Conservation (phyloP, 1,140 invertebrate genomes). For the Galleria mellonella region DNA sequence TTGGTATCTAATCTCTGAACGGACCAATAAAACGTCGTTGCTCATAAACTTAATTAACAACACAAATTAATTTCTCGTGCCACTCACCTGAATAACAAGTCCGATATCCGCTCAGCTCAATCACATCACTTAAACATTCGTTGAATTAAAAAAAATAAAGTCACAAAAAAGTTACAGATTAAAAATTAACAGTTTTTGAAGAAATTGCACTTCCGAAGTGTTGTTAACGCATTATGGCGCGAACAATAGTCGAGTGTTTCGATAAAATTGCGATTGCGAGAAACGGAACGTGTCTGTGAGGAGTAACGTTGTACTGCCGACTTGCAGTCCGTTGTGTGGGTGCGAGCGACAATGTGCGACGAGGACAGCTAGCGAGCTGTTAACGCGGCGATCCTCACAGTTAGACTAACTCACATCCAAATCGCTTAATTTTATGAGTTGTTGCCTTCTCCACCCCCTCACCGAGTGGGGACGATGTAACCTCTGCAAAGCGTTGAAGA, state of each 20-base stretch:
- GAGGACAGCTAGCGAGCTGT: constrained; percentile 41
- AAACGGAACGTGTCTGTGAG: constrained; percentile 13
- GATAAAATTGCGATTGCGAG: constrained; percentile 3
- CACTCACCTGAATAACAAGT: constrained; percentile 35
- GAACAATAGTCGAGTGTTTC: constrained; percentile 26
- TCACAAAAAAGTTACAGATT: constrained; percentile 25
- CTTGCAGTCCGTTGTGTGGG: constrained; percentile 17
- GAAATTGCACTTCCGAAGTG: constrained; percentile 30
- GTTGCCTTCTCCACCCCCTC: constrained; percentile 74
- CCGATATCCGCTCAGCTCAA: constrained; percentile 30
- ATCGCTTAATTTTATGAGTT: constrained; percentile 77
- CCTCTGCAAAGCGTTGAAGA: constrained; percentile 22
- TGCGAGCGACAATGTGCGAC: constrained; percentile 23
- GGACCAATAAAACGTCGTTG: constrained; percentile 18
- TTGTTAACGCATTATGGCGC: constrained; percentile 51
- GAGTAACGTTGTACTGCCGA: constrained; percentile 25
- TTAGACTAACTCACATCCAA: constrained; percentile 73
- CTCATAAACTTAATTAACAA: constrained; percentile 20
- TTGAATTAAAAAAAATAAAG: constrained; percentile 14
- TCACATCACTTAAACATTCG: constrained; percentile 15
- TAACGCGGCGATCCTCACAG: constrained; percentile 65
- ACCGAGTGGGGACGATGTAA: constrained; percentile 27
- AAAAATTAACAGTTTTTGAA: constrained; percentile 16
- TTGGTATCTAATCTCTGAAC: constrained; percentile 1
- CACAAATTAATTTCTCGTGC: constrained; percentile 15